Percentiles rank a stretch among this genome's conserved stretches.
Evolutionary conservation across 2,888 invertebrate species (phyloP).

Genomic region (Tenthredo mesomela): DNA sequence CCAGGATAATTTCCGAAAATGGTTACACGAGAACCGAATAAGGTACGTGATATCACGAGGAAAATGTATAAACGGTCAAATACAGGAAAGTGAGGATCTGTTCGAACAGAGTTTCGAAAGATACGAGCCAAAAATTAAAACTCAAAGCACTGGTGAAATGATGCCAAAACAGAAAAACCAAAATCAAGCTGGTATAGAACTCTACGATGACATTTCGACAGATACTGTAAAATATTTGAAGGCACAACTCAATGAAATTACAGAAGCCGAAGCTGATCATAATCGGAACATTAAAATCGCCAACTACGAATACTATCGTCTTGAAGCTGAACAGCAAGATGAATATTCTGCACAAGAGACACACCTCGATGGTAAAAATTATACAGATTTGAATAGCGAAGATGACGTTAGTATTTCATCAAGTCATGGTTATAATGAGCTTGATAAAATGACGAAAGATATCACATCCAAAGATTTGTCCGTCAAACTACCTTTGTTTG

Average conservation of each 20-base stretch:
- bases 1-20: slow-evolving; percentile 58
- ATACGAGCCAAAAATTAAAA: background rate
- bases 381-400: background rate
- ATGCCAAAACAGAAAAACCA: background rate
- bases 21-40: slow-evolving; percentile 58
- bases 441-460: background rate
- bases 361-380: background rate
- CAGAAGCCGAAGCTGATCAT: background rate
- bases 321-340: background rate
- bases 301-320: background rate
- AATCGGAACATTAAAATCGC: background rate
- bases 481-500: background rate
- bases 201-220: background rate
- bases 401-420: background rate
- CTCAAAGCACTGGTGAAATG: background rate
- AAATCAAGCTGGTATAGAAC: background rate
- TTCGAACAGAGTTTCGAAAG: slow-evolving; percentile 37
- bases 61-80: slow-evolving; percentile 53
- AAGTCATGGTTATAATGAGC: background rate
- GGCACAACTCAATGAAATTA: background rate
- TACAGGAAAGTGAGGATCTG: slow-evolving; percentile 12
- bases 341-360: background rate
- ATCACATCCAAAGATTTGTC: background rate
- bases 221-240: background rate
- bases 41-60: slow-evolving; percentile 64